Conservation (phyloP, 2,797 vertebrate genomes). For the Etheostoma nigrum region DNA sequence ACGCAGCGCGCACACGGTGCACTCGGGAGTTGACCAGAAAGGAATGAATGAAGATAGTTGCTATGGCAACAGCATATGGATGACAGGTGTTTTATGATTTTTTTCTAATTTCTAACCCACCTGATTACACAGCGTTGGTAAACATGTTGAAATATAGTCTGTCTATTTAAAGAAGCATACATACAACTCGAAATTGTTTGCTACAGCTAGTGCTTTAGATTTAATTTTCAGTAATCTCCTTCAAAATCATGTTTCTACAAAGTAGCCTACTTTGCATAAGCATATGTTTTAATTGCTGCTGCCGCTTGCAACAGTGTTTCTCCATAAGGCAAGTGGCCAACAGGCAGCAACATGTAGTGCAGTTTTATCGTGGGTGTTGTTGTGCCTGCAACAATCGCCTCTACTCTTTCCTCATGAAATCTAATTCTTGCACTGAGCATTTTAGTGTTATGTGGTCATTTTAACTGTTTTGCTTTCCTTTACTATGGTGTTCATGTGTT, state of each 20-base stretch:
- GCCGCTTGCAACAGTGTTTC: neutral
- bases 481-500: neutral
- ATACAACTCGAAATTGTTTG: too few relatives aligned
- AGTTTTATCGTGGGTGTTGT: constrained; percentile 28
- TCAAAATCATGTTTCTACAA: neutral
- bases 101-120: neutral
- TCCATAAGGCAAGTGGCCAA: constrained; percentile 2
- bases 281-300: constrained; percentile 2
- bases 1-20: constrained; percentile 75
- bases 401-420: constrained; percentile 1
- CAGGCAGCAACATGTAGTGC: constrained; percentile 12
- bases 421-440: neutral
- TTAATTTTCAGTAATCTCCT: neutral
- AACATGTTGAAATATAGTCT: neutral
- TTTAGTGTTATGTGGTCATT: neutral
- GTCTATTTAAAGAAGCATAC: constrained; percentile 4
- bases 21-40: constrained; percentile 48
- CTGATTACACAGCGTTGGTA: neutral
- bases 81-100: constrained; percentile 41
- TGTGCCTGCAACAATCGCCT: neutral
- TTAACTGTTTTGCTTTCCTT: neutral
- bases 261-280: neutral
- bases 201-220: neutral
- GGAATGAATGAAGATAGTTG: constrained; percentile 73
- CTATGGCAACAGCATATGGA: constrained; percentile 67